These are phyloP conservation scores for Ichneumoninae sp. DNA, from an alignment of 2,888 invertebrate species.

Conservation along the genomic window DNA sequence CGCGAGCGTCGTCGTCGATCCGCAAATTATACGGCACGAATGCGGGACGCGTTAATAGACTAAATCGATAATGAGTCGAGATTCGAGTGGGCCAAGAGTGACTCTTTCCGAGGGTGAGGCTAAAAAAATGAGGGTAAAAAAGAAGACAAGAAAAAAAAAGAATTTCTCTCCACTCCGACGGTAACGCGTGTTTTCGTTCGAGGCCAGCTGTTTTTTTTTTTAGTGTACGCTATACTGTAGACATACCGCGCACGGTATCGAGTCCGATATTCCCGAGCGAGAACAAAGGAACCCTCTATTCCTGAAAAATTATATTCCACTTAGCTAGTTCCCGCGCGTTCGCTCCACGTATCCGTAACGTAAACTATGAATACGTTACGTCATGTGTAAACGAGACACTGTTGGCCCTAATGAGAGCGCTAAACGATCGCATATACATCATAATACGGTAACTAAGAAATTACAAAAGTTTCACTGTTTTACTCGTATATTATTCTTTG, in stretches of 20 bases:
- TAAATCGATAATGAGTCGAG: slow-evolving; percentile 68
- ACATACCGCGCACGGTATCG: neutral
- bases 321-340: slow-evolving; percentile 11
- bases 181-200: neutral
- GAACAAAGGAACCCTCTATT: slow-evolving; percentile 45
- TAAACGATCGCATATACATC: slow-evolving; percentile 48
- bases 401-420: slow-evolving; percentile 45
- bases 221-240: neutral
- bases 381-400: slow-evolving; percentile 17
- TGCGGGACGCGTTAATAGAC: slow-evolving; percentile 65
- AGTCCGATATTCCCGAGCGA: slow-evolving; percentile 33
- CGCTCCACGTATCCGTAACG: slow-evolving; percentile 9
- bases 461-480: slow-evolving; percentile 57
- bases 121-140: slow-evolving; percentile 19
- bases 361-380: slow-evolving; percentile 26
- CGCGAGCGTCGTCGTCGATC: slow-evolving; percentile 67
- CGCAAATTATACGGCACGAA: slow-evolving; percentile 65
- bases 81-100: slow-evolving; percentile 60
- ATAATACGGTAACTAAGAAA: slow-evolving; percentile 21
- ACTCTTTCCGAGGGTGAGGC: slow-evolving; percentile 1
- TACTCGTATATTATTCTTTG: slow-evolving; percentile 22
- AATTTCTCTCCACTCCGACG: neutral
- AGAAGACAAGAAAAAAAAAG: neutral
- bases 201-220: slow-evolving; percentile 18
- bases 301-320: slow-evolving; percentile 24